A percentile compares a stretch with the other conserved stretches of the same genome.
Evolutionary conservation across 2,797 vertebrate genomes (phyloP).

Genomic region (Pteropus rufus): DNA sequence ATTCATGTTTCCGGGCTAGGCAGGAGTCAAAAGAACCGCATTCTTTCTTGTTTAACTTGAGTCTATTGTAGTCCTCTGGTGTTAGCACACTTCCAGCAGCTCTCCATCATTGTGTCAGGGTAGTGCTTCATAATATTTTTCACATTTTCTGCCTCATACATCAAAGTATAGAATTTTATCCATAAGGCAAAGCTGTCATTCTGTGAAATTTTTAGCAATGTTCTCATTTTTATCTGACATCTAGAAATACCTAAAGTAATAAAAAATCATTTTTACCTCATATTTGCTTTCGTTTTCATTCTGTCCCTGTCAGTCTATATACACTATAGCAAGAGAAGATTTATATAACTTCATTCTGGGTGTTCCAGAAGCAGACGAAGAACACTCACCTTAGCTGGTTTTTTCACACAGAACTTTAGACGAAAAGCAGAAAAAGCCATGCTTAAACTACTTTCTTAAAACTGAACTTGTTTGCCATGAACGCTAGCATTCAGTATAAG

Average conservation of each 20-base stretch:
- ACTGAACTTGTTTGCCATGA: constrained; percentile 19
- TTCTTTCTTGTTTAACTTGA: constrained; percentile 70
- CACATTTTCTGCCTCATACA: constrained; percentile 86
- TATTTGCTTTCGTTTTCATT: constrained; percentile 84
- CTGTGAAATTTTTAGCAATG: constrained; percentile 85
- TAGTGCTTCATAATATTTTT: constrained; percentile 84
- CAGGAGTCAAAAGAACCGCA: background rate
- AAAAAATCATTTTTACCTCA: constrained; percentile 84
- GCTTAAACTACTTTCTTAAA: constrained; percentile 3
- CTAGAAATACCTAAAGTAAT: constrained; percentile 86
- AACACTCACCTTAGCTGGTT: background rate
- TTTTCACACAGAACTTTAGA: constrained; percentile 26
- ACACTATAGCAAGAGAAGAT: constrained; percentile 72
- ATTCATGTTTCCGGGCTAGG: background rate
- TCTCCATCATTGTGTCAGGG: constrained; percentile 84
- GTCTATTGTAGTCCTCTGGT: constrained; percentile 71
- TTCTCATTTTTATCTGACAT: constrained; percentile 86
- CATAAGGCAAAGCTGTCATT: constrained; percentile 83
- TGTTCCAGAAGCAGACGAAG: constrained; percentile 65
- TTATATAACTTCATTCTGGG: constrained; percentile 74
- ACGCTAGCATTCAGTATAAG: background rate
- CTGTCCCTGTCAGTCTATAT: constrained; percentile 82
- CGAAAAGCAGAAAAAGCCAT: constrained; percentile 4
- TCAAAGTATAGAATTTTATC: constrained; percentile 83
- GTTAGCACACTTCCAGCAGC: constrained; percentile 65